Evolutionary conservation across 2,797 vertebrate species (phyloP), one percentile per base, ranked within the genome.

Genomic region (Tapera naevia): DNA sequence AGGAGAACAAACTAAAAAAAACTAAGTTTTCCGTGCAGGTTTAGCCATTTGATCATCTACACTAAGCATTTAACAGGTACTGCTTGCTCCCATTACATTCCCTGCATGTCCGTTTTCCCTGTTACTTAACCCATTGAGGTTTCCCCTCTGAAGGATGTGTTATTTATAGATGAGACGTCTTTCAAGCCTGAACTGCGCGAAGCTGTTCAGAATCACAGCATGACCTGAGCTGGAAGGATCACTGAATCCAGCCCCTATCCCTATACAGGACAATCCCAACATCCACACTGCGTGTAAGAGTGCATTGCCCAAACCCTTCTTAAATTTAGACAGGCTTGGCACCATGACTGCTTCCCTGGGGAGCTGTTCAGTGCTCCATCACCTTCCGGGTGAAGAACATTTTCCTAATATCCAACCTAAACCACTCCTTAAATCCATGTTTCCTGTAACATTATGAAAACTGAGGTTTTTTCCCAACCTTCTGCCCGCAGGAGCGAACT

Each of bases 91-190:
- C 53, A 25, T 17, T 27, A 2, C 17, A 7, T 15, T 65, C 32
- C 51, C 39, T 19, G 10, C 39, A 23, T 0, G 7, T 9, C 27
- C 17, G 1, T 25, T 57, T 57, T 21, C 1, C 33, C 24, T 10
- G 13, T 5, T 16, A 9, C 13, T 50, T 46, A 67, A 24, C 32
- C 13, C 13, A 7, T 41, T 1, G 5, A 4, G 17, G 35, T 28
- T 62, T 41, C 39, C 50, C 33, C n/a, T 5, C 18, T 2, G 32
- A 48, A 13, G 35, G 22, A 60, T 39, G 10, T 6, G 8, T 48
- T 27, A 41, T 48, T 80, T 70, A 50, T 2, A 37, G 53, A 22
- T 5, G 8, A 53, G 37, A 12, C 25, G n/a, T 7, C 48, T 37
- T 13, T 17, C 28, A 7, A 69, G 51, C 30, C 30, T 2, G 65